Conservation (phyloP, 2,888 invertebrate genomes). For the Diarsia brunnea region DNA sequence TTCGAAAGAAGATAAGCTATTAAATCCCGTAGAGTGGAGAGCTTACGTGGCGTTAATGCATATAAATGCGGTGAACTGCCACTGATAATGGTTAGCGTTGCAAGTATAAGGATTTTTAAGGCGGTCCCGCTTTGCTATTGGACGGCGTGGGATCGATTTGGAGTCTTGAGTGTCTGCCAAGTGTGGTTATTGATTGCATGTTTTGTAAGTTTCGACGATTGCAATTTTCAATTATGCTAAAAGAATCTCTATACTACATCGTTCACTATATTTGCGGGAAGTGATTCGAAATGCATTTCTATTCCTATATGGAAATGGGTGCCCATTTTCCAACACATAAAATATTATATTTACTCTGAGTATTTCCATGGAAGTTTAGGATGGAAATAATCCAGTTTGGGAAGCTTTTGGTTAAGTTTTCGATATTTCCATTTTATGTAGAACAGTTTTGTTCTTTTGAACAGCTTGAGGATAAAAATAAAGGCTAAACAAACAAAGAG, state of each 20-base stretch:
- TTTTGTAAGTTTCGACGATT: constrained; percentile 39
- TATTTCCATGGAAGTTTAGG: constrained; percentile 12
- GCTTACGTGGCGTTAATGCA: constrained; percentile 78
- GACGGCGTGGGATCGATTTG: constrained; percentile 63
- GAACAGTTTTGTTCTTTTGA: neutral
- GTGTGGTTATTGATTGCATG: constrained; percentile 57
- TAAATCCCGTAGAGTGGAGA: constrained; percentile 59
- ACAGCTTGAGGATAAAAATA: neutral
- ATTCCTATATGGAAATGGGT: constrained; percentile 8
- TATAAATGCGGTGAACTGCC: constrained; percentile 83
- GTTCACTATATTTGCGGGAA: constrained; percentile 6
- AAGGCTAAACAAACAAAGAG: constrained; percentile 38
- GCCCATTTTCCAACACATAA: constrained; percentile 24
- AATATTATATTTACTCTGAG: constrained; percentile 19
- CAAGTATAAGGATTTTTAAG: constrained; percentile 78
- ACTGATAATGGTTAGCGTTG: constrained; percentile 81
- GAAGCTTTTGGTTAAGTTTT: constrained; percentile 5
- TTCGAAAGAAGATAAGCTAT: constrained; percentile 66
- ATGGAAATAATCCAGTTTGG: constrained; percentile 19
- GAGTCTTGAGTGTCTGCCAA: constrained; percentile 72
- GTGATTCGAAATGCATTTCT: constrained; percentile 19
- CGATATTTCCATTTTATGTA: neutral
- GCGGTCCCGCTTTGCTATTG: constrained; percentile 71
- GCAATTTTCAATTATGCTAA: constrained; percentile 58
- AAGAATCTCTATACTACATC: constrained; percentile 36